Base-by-base conservation (phyloP, 2,888 invertebrate genomes). In the Tuberolachnus salignus region DNA sequence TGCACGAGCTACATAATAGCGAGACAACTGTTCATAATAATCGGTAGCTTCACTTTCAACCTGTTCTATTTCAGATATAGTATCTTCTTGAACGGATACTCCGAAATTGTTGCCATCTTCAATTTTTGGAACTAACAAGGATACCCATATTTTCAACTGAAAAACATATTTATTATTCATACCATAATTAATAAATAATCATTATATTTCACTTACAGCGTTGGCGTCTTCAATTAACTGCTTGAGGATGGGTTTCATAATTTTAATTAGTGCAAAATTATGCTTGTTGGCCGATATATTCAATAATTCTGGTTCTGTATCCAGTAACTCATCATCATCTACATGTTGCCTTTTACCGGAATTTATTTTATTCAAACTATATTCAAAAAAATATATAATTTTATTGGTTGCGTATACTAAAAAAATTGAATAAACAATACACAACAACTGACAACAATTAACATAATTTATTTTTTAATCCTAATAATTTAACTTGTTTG, bases 21-120 rank as follows among this genome's bases (percentile, higher is more conserved):
- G 90, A 53, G 97, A 97, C 84, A 98, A 96, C 87, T 98, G 98
- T 86, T 99, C 98, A 84, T 97, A 95, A 87, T 96, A 98, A 26
- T 97, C 94, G 21, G 98, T 97, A 0, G 97, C 97, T 86, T 99
- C 98, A 0, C 95, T 94, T 87, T 99, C 99, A 16, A 97, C 96
- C 0, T 95, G 93, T 85, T 98, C 93, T 46, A 98, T 92, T 87
- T 98, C 98, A n/a, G 94, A 95, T 69, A 99, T 88, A 0, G 97
- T 97, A 85, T 98, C 98, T 86, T 99, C 98, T 88, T 98, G 98
- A 85, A 98, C 94, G 80, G 97, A 97, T 1, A 99, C 98, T 63
- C 98, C 98, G 87, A 99, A 99, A 86, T 99, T 99, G 87, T 99
- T 99, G 74, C 98, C 98, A 86, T 99, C 98, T 87, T 99, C 98